Base-by-base conservation (phyloP, 2,113 vertebrate genomes). In the Dolichotis patagonum region DNA sequence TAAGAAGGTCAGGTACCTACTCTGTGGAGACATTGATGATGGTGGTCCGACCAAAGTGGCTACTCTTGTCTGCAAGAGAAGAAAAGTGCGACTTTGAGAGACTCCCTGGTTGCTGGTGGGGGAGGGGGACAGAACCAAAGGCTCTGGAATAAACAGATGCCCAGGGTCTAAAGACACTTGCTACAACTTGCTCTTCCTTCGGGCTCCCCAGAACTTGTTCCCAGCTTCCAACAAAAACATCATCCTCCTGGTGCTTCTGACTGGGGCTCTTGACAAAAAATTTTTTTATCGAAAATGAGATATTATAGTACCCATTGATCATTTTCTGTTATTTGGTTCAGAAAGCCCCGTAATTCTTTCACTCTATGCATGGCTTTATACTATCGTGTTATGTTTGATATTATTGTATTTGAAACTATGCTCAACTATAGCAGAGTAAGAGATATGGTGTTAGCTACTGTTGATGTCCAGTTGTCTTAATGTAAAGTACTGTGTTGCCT, bases 21-120 rank as follows among this genome's bases (percentile, higher is more conserved):
- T 99, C 98, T 82, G 99, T 99, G 14, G 99, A 99, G 96, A 99
- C 98, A 98, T 99, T 99, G 95, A 99, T 99, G 16, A 99, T 99
- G 71, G 99, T 99, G 81, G 99, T 99, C 98, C 99, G 99, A 78
- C 99, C 99, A 6, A 99, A 99, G 98, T 99, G 99, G 95, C 99
- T 99, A 0, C 98, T 99, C 98, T 98, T 98, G 93, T 99, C 99
- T 99, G 98, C 97, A 98, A 97, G 97, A 97, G 97, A 98, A 98
- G 84, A 97, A 62, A 96, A 90, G 32, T n/a, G 52, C 30, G 14
- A 20, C 85, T 38, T 65, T 41, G 60, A 95, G 38, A 60, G 35
- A 73, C 38, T 49, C 63, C 32, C 46, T 8, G 19, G 20, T 5
- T 7, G 35, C 43, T 20, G 5, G 30, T 32, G 63, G 14, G 43